Base-by-base conservation (phyloP, 2,888 invertebrate species). In the Anoplius nigerrimus region DNA sequence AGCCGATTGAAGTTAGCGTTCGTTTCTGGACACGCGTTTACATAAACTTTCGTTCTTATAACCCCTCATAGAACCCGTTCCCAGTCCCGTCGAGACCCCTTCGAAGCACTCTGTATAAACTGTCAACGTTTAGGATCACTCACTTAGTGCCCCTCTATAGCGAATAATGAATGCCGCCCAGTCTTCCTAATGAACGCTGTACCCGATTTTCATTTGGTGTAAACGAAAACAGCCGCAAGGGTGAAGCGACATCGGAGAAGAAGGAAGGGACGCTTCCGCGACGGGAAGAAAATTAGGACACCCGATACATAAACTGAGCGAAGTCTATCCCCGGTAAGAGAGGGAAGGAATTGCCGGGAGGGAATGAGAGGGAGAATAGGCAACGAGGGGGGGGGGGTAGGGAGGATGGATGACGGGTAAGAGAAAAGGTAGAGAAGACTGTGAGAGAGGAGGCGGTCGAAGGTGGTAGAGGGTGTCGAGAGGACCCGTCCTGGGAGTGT, bases 171-270 rank as follows among this genome's bases (percentile, higher is more conserved):
- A 80, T 80, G 80, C 71, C 71, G 69, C 67, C 65, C 67, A 67
- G 73, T 65, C 71, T 66, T 72, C 72, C 77, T 79, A 81, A 79
- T 72, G 72, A 81, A 73, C 74, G 74, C 80, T 80, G 69, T 74
- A 74, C 73, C 65, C 71, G 67, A 70, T 76, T 71, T 79, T 76
- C 79, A 71, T 79, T 76, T 66, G 76, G 78, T 80, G 34, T 82
- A 80, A 82, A 79, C 80, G 80, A 80, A 79, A 81, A 80, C 80
- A 74, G 72, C 79, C 77, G 79, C 70, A 53, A 60, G 60, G 68
- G 75, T 72, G 65, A 69, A 72, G 64, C 64, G 65, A 61, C 57
- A 62, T 46, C 22, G 55, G 62, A 57, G 59, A 42, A 45, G 54
- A 34, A 34, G 46, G 22, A 62, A 13, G 51, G 20, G 13, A 34